Percentiles rank a stretch among this genome's conserved stretches.
phyloP scores from a whole-genome alignment of 2,888 invertebrate genomes.

The Rhodophaea formosa region DNA sequence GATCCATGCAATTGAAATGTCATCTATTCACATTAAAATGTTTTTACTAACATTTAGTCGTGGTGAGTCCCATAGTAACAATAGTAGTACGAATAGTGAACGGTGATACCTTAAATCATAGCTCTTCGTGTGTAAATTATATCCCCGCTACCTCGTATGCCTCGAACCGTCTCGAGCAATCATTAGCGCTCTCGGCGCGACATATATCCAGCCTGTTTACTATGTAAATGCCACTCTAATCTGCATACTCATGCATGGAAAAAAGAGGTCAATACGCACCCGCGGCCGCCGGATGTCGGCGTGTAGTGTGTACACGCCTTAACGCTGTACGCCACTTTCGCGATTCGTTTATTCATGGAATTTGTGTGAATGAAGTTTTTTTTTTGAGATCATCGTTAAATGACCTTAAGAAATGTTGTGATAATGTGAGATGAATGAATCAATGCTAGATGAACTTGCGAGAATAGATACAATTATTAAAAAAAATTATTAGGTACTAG shows the following conservation, averaged over 20 bases:
- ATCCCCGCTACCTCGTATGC: constrained; percentile 23
- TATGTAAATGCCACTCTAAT: constrained; percentile 42
- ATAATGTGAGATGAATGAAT: too few relatives aligned
- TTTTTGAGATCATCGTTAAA: not conserved
- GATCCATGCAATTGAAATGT: too few relatives aligned
- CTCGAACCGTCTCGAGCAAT: constrained; percentile 31
- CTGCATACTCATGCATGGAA: constrained; percentile 42
- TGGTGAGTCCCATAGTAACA: too few relatives aligned
- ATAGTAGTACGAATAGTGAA: too few relatives aligned
- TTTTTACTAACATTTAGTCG: too few relatives aligned
- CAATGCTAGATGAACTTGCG: too few relatives aligned
- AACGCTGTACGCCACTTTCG: constrained; percentile 10
- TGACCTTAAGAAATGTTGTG: too few relatives aligned
- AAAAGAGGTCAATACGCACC: constrained; percentile 30
- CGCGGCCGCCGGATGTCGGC: constrained; percentile 8
- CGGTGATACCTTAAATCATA: too few relatives aligned
- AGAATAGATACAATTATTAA: too few relatives aligned
- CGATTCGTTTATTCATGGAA: constrained; percentile 13
- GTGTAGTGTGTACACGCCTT: constrained; percentile 16
- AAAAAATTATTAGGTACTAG: too few relatives aligned
- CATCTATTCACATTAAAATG: too few relatives aligned
- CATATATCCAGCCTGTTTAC: constrained; percentile 37
- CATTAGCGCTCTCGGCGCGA: constrained; percentile 48
- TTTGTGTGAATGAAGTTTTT: constrained; percentile 10
- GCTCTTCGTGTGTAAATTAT: too few relatives aligned